These are phyloP conservation scores for Galerucella pusilla DNA, from an alignment of 2,888 invertebrate genomes.

Conservation along the genomic window DNA sequence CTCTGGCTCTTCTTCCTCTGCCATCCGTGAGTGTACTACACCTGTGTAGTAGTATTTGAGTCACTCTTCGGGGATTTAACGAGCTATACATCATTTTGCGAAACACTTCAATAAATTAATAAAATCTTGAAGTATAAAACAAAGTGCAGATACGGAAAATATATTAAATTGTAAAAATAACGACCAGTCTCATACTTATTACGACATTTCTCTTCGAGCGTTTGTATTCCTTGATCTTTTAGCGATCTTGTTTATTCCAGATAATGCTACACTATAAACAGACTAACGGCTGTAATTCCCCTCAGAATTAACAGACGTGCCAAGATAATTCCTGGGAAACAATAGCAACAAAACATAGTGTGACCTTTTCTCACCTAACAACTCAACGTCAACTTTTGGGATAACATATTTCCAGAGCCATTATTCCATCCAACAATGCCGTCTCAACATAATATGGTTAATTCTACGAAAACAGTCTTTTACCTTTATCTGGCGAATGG, in stretches of 20 bases:
- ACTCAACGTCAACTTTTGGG: slow-evolving; percentile 45
- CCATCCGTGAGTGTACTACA: too few species aligned
- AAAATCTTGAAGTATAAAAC: too few species aligned
- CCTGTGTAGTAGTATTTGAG: too few species aligned
- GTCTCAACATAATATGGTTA: slow-evolving; percentile 41
- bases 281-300: slow-evolving; percentile 17
- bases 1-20: too few species aligned
- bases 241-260: slow-evolving; percentile 15
- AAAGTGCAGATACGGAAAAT: too few species aligned
- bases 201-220: too few species aligned
- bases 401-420: slow-evolving; percentile 44
- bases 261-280: slow-evolving; percentile 12
- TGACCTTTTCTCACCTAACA: slow-evolving; percentile 41
- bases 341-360: slow-evolving; percentile 49
- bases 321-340: slow-evolving; percentile 56
- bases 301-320: slow-evolving; percentile 55
- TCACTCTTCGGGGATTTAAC: too few species aligned
- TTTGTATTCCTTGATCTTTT: neutral
- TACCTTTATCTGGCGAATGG: slow-evolving; percentile 40
- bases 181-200: too few species aligned
- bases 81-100: too few species aligned
- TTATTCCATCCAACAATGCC: slow-evolving; percentile 39
- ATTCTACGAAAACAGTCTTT: slow-evolving; percentile 42
- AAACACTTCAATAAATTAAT: too few species aligned
- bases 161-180: too few species aligned